A percentile compares a stretch with the other conserved stretches of the same genome.
phyloP scores from a whole-genome alignment of 1,140 invertebrate genomes.

The Bicyclus anynana region DNA sequence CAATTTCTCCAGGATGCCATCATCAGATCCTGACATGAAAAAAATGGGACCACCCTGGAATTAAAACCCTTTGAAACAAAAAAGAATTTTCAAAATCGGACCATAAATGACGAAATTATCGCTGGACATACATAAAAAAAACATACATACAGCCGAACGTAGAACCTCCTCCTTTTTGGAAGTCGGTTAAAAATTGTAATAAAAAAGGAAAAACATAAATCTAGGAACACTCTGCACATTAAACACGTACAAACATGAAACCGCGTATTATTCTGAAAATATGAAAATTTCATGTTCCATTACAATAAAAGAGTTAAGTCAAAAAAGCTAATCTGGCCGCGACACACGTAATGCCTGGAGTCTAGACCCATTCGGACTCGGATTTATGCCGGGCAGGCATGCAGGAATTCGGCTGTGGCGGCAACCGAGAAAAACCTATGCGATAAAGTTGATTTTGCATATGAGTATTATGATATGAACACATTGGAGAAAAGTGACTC shows the following conservation, averaged over 20 bases:
- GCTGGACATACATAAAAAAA: no score
- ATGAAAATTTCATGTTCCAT: neutral
- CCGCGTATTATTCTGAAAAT: neutral
- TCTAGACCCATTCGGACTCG: slow-evolving; percentile 12
- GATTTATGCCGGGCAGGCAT: slow-evolving; percentile 14
- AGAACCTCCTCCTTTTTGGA: no score
- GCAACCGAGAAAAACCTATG: slow-evolving; percentile 27
- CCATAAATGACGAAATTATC: no score
- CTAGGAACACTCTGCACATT: no score
- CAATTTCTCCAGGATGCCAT: no score
- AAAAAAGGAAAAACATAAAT: no score
- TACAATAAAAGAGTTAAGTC: slow-evolving; percentile 9
- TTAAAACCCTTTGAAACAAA: no score
- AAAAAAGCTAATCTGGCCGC: slow-evolving; percentile 23
- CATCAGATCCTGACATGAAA: no score
- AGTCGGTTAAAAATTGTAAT: no score
- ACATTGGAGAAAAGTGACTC: neutral
- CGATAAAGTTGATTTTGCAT: slow-evolving; percentile 28
- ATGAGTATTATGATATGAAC: slow-evolving; percentile 1
- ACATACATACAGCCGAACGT: no score
- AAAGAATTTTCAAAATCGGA: no score
- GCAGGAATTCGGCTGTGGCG: slow-evolving; percentile 27
- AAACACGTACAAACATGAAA: neutral
- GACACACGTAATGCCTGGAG: slow-evolving; percentile 25
- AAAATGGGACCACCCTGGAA: no score